Evolutionary conservation across 2,888 invertebrate genomes (phyloP).

Genomic region (Hololepta plana): DNA sequence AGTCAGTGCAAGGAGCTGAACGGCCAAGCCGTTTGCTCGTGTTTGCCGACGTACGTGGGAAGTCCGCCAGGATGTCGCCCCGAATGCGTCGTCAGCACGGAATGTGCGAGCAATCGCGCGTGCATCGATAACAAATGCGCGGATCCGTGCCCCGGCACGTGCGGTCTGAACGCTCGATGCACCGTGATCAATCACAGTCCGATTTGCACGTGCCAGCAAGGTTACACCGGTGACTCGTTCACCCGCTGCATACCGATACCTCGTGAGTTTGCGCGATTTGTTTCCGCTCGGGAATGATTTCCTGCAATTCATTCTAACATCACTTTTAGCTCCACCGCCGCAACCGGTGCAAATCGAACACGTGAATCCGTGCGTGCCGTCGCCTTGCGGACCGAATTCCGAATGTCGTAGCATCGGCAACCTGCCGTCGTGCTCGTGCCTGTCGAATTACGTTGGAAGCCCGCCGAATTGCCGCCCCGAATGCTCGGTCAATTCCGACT

Average conservation of each 20-base stretch:
- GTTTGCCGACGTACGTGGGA: constrained; percentile 51
- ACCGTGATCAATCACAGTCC: constrained; percentile 63
- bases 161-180: constrained; percentile 50
- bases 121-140: constrained; percentile 61
- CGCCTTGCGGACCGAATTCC: constrained; percentile 49
- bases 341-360: constrained; percentile 19
- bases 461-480: constrained; percentile 58
- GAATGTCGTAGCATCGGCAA: constrained; percentile 41
- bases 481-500: constrained; percentile 55
- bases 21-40: constrained; percentile 56
- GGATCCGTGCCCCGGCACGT: constrained; percentile 58
- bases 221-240: constrained; percentile 50
- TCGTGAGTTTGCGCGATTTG: too few relatives aligned
- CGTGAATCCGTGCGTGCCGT: constrained; percentile 47
- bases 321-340: constrained; percentile 10
- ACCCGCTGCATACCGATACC: constrained; percentile 37
- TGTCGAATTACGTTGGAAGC: constrained; percentile 42
- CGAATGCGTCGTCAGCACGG: constrained; percentile 60
- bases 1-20: constrained; percentile 54
- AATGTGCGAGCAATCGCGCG: constrained; percentile 52
- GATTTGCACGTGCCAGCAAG: constrained; percentile 48
- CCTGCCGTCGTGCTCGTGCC: constrained; percentile 45
- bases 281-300: too few relatives aligned
- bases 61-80: constrained; percentile 61
- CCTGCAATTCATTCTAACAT: too few relatives aligned